These are phyloP conservation scores for Drosophila limbata DNA, from an alignment of 2,888 invertebrate genomes.

Conservation along the genomic window DNA sequence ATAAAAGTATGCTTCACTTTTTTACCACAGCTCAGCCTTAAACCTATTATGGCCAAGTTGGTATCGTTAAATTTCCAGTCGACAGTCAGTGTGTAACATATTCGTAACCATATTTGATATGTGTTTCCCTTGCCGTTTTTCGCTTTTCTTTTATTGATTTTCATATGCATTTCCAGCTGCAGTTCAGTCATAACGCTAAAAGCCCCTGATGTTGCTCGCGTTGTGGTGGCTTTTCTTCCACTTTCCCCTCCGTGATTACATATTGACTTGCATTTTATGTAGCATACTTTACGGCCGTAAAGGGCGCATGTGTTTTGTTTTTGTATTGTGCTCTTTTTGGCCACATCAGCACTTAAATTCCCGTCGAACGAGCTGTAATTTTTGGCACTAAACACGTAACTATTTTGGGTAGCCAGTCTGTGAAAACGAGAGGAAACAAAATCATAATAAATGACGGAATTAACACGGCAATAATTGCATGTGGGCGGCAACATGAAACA, in stretches of 20 bases:
- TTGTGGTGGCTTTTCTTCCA: neutral
- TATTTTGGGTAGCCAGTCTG: constrained; percentile 41
- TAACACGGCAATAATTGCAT: constrained; percentile 74
- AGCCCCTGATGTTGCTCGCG: constrained; percentile 31
- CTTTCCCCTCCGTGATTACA: constrained; percentile 18
- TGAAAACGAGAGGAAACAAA: constrained; percentile 12
- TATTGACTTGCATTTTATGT: constrained; percentile 72
- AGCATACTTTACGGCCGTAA: constrained; percentile 67
- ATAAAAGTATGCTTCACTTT: constrained; percentile 9
- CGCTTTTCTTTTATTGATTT: constrained; percentile 39
- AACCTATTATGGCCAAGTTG: neutral
- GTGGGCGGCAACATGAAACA: constrained; percentile 25
- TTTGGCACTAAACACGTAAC: constrained; percentile 70
- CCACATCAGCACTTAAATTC: constrained; percentile 51
- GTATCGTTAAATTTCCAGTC: neutral
- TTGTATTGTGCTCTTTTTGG: constrained; percentile 15
- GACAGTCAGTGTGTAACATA: constrained; percentile 15
- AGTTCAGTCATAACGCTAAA: constrained; percentile 45
- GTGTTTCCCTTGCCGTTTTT: constrained; percentile 2
- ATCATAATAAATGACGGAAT: constrained; percentile 78
- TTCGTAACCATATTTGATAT: constrained; percentile 25
- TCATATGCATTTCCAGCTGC: constrained; percentile 51
- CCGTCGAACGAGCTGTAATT: constrained; percentile 56
- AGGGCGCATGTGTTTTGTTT: constrained; percentile 54
- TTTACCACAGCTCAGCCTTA: neutral